Conservation (phyloP, 2,888 invertebrate species). For the Troides oblongomaculatus region DNA sequence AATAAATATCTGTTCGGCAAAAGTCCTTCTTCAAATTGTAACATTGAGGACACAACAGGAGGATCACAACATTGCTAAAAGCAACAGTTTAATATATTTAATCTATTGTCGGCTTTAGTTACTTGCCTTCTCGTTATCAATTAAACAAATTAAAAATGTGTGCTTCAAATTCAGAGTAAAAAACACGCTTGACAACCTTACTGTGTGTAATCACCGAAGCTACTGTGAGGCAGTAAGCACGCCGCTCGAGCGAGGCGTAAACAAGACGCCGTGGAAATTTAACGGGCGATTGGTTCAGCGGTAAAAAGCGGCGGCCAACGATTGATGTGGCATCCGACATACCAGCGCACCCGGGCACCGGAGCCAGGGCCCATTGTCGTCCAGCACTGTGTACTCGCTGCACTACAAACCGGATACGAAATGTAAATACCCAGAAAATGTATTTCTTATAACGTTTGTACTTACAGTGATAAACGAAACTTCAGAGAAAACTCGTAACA, state of each 20-base stretch:
- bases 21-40: no score
- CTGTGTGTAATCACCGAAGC: constrained; percentile 12
- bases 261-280: constrained; percentile 49
- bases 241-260: constrained; percentile 35
- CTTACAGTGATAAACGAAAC: not conserved
- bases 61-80: no score
- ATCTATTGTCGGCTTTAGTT: no score
- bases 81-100: no score
- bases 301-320: constrained; percentile 46
- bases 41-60: no score
- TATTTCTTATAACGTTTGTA: not conserved
- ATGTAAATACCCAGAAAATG: not conserved
- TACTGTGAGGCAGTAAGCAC: constrained; percentile 3
- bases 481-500: not conserved
- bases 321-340: constrained; percentile 21
- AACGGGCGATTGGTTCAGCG: constrained; percentile 54
- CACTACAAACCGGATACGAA: not conserved
- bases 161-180: no score
- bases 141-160: no score
- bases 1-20: no score
- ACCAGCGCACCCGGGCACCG: constrained; percentile 2
- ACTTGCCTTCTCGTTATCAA: no score
- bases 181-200: constrained; percentile 4
- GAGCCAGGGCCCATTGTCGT: not conserved
- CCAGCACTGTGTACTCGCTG: not conserved